phyloP scores from a whole-genome alignment of 2,888 invertebrate species.

The Drosophila limbata region DNA sequence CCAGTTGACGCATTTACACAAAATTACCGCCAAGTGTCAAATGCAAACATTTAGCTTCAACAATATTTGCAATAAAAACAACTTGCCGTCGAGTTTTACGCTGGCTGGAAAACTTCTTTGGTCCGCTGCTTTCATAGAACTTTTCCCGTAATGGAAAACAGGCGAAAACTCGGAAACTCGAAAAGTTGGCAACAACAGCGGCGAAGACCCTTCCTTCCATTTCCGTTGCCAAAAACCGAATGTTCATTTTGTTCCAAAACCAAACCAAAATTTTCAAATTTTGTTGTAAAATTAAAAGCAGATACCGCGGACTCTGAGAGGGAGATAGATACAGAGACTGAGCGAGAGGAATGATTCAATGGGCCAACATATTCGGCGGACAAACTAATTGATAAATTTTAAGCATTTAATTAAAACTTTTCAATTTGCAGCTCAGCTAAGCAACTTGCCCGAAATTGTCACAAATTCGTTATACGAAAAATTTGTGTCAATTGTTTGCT shows the following conservation, averaged over 20 bases:
- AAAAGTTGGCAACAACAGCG: slow-evolving; percentile 12
- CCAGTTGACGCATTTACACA: slow-evolving; percentile 80
- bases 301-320: slow-evolving; percentile 13
- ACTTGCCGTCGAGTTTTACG: slow-evolving; percentile 16
- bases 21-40: slow-evolving; percentile 79
- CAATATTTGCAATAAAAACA: slow-evolving; percentile 79
- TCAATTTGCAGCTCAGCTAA: slow-evolving; percentile 48
- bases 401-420: slow-evolving; percentile 75
- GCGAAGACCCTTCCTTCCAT: slow-evolving; percentile 9
- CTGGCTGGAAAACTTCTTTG: slow-evolving; percentile 19
- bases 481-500: slow-evolving; percentile 62
- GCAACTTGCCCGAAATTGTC: slow-evolving; percentile 40
- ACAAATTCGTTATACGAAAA: slow-evolving; percentile 40
- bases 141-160: slow-evolving; percentile 33
- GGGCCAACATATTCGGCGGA: slow-evolving; percentile 14
- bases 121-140: slow-evolving; percentile 15
- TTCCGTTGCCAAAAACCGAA: slow-evolving; percentile 39
- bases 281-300: slow-evolving; percentile 33
- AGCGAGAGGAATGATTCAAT: background rate
- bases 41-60: slow-evolving; percentile 73
- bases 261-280: slow-evolving; percentile 26
- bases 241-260: slow-evolving; percentile 36
- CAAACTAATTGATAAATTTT: slow-evolving; percentile 68
- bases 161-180: slow-evolving; percentile 6
- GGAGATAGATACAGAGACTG: background rate